Evolutionary conservation across 2,888 invertebrate species (phyloP).

Genomic region (Nomada ruficornis): DNA sequence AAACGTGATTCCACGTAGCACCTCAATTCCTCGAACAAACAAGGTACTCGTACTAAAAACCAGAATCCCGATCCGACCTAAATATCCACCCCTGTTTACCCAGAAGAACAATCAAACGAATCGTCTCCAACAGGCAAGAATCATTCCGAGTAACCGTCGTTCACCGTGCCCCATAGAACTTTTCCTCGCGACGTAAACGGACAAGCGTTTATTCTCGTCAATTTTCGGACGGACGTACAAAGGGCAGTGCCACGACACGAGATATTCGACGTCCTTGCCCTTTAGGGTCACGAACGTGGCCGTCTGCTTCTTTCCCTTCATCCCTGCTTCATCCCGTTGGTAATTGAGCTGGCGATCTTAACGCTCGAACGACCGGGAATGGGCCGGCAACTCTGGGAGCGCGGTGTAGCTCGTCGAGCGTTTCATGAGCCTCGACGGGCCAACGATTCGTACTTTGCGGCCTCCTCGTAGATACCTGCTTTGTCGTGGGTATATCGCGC

Average conservation of each 20-base stretch:
- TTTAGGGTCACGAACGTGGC: constrained; percentile 45
- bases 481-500: constrained; percentile 30
- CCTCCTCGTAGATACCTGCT: constrained; percentile 35
- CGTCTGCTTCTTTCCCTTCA: constrained; percentile 6
- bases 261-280: constrained; percentile 53
- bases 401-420: constrained; percentile 50
- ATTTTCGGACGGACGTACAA: constrained; percentile 4
- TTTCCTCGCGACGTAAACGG: constrained; percentile 28
- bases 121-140: neutral
- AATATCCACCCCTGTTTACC: neutral
- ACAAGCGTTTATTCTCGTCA: constrained; percentile 16
- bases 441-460: constrained; percentile 62
- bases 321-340: constrained; percentile 45
- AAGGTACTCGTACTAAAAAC: neutral
- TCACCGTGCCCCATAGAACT: no score
- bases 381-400: constrained; percentile 44
- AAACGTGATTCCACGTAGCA: neutral
- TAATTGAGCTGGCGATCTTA: constrained; percentile 73
- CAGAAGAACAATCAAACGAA: neutral
- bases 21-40: neutral
- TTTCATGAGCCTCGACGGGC: constrained; percentile 67
- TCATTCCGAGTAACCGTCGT: neutral
- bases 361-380: constrained; percentile 67
- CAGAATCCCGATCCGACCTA: neutral
- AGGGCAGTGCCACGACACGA: constrained; percentile 27